Percentiles rank a stretch among this genome's conserved stretches.
These are phyloP conservation scores for Helicoverpa armigera DNA, from an alignment of 1,140 invertebrate genomes.

Conservation along the genomic window DNA sequence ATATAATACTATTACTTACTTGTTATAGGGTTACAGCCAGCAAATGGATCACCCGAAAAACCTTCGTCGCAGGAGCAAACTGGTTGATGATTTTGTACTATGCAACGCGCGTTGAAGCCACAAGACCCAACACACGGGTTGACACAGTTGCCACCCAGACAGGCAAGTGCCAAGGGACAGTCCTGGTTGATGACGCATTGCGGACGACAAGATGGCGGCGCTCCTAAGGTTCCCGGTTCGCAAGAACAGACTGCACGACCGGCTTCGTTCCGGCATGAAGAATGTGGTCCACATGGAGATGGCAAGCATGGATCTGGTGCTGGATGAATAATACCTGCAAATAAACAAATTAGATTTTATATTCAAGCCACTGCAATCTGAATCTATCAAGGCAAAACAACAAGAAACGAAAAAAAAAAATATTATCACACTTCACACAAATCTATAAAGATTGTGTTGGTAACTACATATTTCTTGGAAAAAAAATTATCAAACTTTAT, in stretches of 20 bases:
- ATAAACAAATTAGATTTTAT: constrained; percentile 38
- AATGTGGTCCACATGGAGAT: constrained; percentile 94
- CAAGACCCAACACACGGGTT: constrained; percentile 95
- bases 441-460: no score
- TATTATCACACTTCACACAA: not conserved
- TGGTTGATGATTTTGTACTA: constrained; percentile 92
- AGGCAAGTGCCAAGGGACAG: constrained; percentile 92
- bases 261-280: constrained; percentile 91
- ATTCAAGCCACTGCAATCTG: not conserved
- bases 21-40: constrained; percentile 90
- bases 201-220: constrained; percentile 92
- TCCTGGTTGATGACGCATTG: constrained; percentile 93
- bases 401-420: not conserved
- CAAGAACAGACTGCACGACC: constrained; percentile 92
- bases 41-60: constrained; percentile 94
- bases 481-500: no score
- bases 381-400: not conserved
- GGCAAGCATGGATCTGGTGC: constrained; percentile 90
- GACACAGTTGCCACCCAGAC: constrained; percentile 91
- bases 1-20: constrained; percentile 84
- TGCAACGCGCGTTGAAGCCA: constrained; percentile 93
- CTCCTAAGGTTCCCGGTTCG: constrained; percentile 93
- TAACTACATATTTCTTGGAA: no score
- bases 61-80: constrained; percentile 92
- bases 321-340: constrained; percentile 64